Evolutionary conservation across 92 coral and sea anemone species (phyloP), one percentile per base, ranked within the genome.

Genomic region (Desmophyllum pertusum): DNA sequence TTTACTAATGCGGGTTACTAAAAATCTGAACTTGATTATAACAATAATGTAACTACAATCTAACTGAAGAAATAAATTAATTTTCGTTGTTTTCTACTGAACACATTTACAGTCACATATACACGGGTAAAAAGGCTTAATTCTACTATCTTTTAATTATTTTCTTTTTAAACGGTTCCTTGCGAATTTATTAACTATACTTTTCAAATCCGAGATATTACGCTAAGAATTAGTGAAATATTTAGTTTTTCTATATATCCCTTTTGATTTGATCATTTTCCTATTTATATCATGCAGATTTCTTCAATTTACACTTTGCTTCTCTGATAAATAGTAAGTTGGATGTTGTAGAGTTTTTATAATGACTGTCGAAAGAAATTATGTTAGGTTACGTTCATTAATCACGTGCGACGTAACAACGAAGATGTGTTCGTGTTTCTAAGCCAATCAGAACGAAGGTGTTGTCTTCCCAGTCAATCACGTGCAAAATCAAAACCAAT

Each of bases 261-360:
- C 27, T 43, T 62, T 23, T 77, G 14, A 6, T 27, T 41, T 13
- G 25, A 77, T 57, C 81, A 77, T n/a, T 27, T 61, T 40, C 38
- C 79, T 3, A 2, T 77, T 59, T 39, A 39, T 25, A n/a, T n/a
- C n/a, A n/a, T n/a, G n/a, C 31, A 15, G 52, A 29, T 59, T 52
- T 75, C 33, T 61, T 18, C 25, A n/a, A 61, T 39, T 77, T 77
- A 59, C 48, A 46, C 61, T 45, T 29, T 31, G 36, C n/a, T 73
- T 73, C 37, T 59, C 37, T 53, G 31, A 35, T 50, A 50, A 50
- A 50, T 33, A 50, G 31, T 4, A 27, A 15, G 57, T 6, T 45
- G 9, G 35, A 25, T 45, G 27, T 43, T 65, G 9, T 13, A 14
- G 39, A 5, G 70, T 15, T 65, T 53, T 53, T 21, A 21, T 1